These are phyloP conservation scores for Drosophila monieri DNA, from an alignment of 2,888 invertebrate genomes.

Conservation along the genomic window DNA sequence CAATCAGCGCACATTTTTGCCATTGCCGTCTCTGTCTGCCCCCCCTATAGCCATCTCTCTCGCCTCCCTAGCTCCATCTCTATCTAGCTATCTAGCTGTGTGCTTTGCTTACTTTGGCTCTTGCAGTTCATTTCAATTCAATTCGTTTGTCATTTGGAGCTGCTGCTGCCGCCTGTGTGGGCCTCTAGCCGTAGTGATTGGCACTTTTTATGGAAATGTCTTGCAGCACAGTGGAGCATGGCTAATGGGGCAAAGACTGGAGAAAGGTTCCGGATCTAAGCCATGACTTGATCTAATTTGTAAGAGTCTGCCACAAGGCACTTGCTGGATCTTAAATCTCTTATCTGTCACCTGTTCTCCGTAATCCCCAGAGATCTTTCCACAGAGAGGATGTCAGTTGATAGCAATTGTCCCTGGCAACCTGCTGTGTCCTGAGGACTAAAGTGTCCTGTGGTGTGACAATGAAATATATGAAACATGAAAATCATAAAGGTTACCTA, in stretches of 20 bases:
- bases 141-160: constrained; percentile 76
- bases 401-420: constrained; percentile 56
- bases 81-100: constrained; percentile 9
- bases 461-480: constrained; percentile 59
- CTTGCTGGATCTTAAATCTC: constrained; percentile 17
- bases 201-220: constrained; percentile 78
- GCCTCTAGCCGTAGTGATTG: constrained; percentile 65
- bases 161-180: constrained; percentile 68
- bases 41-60: constrained; percentile 20
- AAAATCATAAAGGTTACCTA: constrained; percentile 50
- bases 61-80: constrained; percentile 17
- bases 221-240: constrained; percentile 26
- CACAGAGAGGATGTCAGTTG: constrained; percentile 49
- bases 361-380: constrained; percentile 47
- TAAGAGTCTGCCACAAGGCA: constrained; percentile 6
- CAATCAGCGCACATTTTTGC: constrained; percentile 80
- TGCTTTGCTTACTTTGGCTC: constrained; percentile 25
- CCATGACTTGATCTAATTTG: constrained; percentile 1
- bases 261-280: neutral
- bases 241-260: neutral
- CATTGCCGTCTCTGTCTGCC: constrained; percentile 28
- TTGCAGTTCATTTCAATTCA: constrained; percentile 79
- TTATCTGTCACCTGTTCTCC: constrained; percentile 52
- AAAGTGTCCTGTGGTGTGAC: constrained; percentile 61
- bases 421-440: constrained; percentile 21